Evolutionary conservation across 2,888 invertebrate genomes (phyloP).

Genomic region (Drosophila barbarae): DNA sequence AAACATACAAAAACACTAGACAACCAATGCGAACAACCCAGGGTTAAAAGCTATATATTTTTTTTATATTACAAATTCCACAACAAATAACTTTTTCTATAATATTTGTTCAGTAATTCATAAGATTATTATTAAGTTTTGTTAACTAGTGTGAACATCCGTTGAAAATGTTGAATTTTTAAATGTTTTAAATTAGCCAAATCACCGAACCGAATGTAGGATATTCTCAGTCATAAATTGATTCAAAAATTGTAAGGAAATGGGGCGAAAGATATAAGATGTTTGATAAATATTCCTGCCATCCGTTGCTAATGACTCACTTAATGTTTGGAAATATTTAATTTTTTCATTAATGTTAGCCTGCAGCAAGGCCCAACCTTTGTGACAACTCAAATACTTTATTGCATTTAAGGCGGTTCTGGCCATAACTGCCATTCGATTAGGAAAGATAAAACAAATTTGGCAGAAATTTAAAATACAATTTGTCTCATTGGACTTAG

Average conservation of each 20-base stretch:
- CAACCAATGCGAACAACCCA: neutral
- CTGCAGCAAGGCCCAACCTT: neutral
- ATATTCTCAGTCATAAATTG: constrained; percentile 5
- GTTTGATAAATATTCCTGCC: neutral
- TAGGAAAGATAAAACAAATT: constrained; percentile 34
- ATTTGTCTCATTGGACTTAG: constrained; percentile 61
- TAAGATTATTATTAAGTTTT: neutral
- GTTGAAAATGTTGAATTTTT: constrained; percentile 2
- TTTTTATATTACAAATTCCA: neutral
- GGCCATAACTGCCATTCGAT: constrained; percentile 7
- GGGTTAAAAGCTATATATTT: neutral
- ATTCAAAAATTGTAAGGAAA: constrained; percentile 8
- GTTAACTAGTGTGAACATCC: constrained; percentile 11
- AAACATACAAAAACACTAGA: constrained; percentile 20
- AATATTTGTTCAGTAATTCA: too few relatives aligned
- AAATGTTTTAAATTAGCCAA: constrained; percentile 35
- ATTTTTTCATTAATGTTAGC: neutral
- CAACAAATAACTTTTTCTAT: neutral
- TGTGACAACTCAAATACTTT: constrained; percentile 3
- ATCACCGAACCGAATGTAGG: constrained; percentile 7
- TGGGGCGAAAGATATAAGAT: neutral
- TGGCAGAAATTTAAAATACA: constrained; percentile 45
- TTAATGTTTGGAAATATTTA: neutral
- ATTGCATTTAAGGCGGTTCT: neutral
- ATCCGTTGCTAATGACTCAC: constrained; percentile 8